Evolutionary conservation across 2,888 invertebrate species (phyloP).

Genomic region (Rotaria macrura): DNA sequence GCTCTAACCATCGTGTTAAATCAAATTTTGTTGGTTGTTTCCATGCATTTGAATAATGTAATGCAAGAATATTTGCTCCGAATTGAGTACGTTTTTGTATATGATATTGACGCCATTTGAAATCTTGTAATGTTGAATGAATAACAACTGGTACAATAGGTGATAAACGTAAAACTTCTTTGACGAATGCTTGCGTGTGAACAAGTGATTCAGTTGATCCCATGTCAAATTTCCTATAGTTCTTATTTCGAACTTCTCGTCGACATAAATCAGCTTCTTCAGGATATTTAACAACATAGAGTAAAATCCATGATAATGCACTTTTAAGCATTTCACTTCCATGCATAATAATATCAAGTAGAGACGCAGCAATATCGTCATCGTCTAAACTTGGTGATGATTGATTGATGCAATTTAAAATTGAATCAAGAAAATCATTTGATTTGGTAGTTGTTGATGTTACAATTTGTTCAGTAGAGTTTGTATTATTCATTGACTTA

Average conservation of each 20-base stretch:
- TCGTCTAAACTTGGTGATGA: not conserved
- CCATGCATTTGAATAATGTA: not conserved
- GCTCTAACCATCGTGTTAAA: not conserved
- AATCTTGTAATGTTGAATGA: conserved; percentile 16
- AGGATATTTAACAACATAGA: conserved; percentile 2
- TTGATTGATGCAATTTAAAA: not conserved
- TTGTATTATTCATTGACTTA: too few species aligned
- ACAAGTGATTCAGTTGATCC: not conserved
- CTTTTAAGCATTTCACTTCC: conserved; percentile 20
- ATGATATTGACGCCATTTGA: conserved; percentile 17
- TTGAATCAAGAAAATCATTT: conserved; percentile 5
- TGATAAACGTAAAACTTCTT: not conserved
- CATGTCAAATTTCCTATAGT: not conserved
- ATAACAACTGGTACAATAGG: conserved; percentile 17
- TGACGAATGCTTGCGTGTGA: not conserved
- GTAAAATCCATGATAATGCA: not conserved
- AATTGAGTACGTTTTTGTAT: conserved; percentile 12
- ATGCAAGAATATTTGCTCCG: not conserved
- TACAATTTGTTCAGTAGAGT: not conserved
- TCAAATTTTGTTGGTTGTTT: not conserved
- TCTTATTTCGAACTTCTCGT: not conserved
- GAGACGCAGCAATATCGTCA: not conserved
- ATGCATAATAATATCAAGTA: conserved; percentile 18
- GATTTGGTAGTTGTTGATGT: not conserved
- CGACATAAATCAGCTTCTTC: not conserved